Conservation (phyloP, 2,888 invertebrate genomes). For the Myathropa florea region DNA sequence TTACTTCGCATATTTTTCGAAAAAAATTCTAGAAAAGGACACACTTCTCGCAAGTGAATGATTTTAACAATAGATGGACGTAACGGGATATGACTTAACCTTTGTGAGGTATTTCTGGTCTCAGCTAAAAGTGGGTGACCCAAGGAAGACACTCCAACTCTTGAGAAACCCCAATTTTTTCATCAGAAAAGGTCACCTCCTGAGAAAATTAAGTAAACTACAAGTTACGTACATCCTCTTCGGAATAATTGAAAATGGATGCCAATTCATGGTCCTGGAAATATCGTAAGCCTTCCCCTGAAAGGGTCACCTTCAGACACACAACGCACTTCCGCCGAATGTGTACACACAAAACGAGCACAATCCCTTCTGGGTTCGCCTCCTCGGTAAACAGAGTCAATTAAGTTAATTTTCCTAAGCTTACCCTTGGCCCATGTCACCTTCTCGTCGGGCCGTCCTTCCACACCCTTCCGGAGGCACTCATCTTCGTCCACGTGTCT, state of each 20-base stretch:
- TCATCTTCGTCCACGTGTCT: background rate
- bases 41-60: too few species aligned
- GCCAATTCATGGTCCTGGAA: background rate
- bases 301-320: background rate
- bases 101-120: too few species aligned
- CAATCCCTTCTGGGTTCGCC: background rate
- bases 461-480: background rate
- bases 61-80: too few species aligned
- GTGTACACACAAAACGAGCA: background rate
- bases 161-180: background rate
- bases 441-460: background rate
- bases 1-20: too few species aligned
- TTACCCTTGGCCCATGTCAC: background rate
- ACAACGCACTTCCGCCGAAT: background rate
- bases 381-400: background rate
- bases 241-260: background rate
- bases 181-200: background rate
- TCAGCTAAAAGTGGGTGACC: too few species aligned
- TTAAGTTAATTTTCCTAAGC: background rate
- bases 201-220: background rate
- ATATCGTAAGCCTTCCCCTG: background rate
- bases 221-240: background rate
- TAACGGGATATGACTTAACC: too few species aligned
- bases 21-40: too few species aligned
- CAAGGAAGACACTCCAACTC: background rate